These are phyloP conservation scores for Dioctria linearis DNA, from an alignment of 2,888 invertebrate genomes.

Conservation along the genomic window DNA sequence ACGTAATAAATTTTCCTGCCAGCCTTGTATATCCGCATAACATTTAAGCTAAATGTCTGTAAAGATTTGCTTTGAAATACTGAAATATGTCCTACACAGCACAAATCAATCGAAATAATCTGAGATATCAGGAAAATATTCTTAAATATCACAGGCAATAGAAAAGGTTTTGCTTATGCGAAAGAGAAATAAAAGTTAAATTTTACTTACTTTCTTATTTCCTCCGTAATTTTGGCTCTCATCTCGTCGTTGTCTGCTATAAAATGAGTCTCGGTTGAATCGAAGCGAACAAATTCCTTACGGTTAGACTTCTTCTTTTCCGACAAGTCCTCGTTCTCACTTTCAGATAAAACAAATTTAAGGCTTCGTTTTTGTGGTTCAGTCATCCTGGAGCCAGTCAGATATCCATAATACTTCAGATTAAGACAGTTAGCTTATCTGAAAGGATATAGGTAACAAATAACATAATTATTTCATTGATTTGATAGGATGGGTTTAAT, in stretches of 20 bases:
- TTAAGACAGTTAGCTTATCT: slow-evolving; percentile 26
- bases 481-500: not conserved
- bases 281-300: slow-evolving; percentile 58
- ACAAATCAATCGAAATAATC: not conserved
- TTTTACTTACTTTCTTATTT: slow-evolving; percentile 60
- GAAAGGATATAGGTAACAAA: slow-evolving; percentile 12
- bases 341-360: slow-evolving; percentile 28
- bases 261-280: slow-evolving; percentile 58
- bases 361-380: slow-evolving; percentile 46
- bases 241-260: slow-evolving; percentile 57
- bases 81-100: not conserved
- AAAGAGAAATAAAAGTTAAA: too few relatives aligned
- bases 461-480: not conserved
- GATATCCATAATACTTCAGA: slow-evolving; percentile 27
- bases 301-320: slow-evolving; percentile 46
- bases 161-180: not conserved
- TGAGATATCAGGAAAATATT: not conserved
- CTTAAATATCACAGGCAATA: not conserved
- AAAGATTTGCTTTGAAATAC: too few relatives aligned
- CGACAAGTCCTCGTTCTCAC: slow-evolving; percentile 31
- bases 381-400: slow-evolving; percentile 48
- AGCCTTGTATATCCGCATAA: too few relatives aligned
- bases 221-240: slow-evolving; percentile 59
- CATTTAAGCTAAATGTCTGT: too few relatives aligned
- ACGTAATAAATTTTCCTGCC: too few relatives aligned